phyloP scores from a whole-genome alignment of 1,140 invertebrate species.

The Drosophila kanapiae region DNA sequence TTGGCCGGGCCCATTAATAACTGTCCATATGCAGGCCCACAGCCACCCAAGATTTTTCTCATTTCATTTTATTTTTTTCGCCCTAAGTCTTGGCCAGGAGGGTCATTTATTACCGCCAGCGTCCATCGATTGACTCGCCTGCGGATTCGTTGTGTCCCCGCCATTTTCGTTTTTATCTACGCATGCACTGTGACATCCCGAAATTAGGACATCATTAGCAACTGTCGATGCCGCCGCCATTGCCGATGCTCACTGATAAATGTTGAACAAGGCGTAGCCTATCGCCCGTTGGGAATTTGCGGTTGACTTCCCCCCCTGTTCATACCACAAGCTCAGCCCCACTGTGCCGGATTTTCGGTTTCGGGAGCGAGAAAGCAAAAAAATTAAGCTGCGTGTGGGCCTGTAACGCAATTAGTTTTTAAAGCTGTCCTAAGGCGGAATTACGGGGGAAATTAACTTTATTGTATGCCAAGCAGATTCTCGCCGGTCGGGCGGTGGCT shows the following conservation, averaged over 20 bases:
- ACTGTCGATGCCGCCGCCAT: slow-evolving; percentile 68
- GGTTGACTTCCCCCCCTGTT: background rate
- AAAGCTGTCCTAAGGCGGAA: slow-evolving; percentile 42
- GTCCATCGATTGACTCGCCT: slow-evolving; percentile 61
- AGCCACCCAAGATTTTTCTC: slow-evolving; percentile 12
- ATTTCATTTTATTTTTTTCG: background rate
- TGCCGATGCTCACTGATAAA: slow-evolving; percentile 70
- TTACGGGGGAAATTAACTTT: slow-evolving; percentile 38
- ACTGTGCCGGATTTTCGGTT: slow-evolving; percentile 29
- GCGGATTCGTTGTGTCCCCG: slow-evolving; percentile 14
- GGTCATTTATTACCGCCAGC: slow-evolving; percentile 67
- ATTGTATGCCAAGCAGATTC: slow-evolving; percentile 16
- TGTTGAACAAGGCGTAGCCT: slow-evolving; percentile 37
- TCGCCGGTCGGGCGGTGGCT: background rate
- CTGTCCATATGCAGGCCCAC: slow-evolving; percentile 70
- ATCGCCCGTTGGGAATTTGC: slow-evolving; percentile 38
- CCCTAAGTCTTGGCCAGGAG: slow-evolving; percentile 5
- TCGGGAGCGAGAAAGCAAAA: background rate
- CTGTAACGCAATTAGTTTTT: slow-evolving; percentile 52
- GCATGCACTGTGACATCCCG: slow-evolving; percentile 73
- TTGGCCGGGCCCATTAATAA: slow-evolving; percentile 73
- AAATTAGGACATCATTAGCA: slow-evolving; percentile 84
- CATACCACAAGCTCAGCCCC: background rate
- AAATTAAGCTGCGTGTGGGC: slow-evolving; percentile 40
- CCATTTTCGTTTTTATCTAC: slow-evolving; percentile 62